Conservation (phyloP, 2,888 invertebrate species). For the Plebejus anna region DNA sequence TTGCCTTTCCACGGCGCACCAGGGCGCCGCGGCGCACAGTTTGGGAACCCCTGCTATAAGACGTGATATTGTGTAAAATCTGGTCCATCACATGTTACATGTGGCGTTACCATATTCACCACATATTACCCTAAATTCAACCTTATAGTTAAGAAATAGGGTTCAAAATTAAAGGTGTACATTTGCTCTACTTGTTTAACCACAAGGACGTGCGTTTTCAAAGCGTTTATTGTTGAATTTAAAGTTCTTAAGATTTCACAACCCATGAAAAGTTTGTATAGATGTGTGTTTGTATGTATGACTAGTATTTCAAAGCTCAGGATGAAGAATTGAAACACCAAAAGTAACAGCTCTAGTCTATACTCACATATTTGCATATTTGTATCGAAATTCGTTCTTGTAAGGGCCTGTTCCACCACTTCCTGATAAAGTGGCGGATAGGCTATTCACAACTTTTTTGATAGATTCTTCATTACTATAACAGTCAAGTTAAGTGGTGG, state of each 20-base stretch:
- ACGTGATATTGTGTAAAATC: slow-evolving; percentile 5
- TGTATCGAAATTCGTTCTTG: too few species aligned
- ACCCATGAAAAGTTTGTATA: neutral
- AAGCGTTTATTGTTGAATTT: neutral
- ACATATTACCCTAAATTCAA: neutral
- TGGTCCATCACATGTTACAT: slow-evolving; percentile 3
- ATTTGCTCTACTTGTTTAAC: neutral
- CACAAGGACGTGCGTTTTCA: slow-evolving; percentile 3
- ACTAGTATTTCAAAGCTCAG: neutral
- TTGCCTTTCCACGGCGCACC: too few species aligned
- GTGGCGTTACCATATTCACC: neutral
- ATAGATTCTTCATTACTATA: too few species aligned
- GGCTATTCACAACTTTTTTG: too few species aligned
- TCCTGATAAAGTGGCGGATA: too few species aligned
- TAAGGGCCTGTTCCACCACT: too few species aligned
- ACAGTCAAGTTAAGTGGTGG: too few species aligned
- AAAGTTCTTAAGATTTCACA: neutral
- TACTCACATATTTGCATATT: too few species aligned
- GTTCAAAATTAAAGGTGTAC: neutral
- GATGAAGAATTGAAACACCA: too few species aligned
- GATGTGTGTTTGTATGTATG: neutral
- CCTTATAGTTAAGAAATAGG: neutral
- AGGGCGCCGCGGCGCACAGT: too few species aligned
- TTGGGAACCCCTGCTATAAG: neutral
- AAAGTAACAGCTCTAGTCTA: too few species aligned